Conservation (phyloP, 2,797 vertebrate species). For the Falco novaeseelandiae region DNA sequence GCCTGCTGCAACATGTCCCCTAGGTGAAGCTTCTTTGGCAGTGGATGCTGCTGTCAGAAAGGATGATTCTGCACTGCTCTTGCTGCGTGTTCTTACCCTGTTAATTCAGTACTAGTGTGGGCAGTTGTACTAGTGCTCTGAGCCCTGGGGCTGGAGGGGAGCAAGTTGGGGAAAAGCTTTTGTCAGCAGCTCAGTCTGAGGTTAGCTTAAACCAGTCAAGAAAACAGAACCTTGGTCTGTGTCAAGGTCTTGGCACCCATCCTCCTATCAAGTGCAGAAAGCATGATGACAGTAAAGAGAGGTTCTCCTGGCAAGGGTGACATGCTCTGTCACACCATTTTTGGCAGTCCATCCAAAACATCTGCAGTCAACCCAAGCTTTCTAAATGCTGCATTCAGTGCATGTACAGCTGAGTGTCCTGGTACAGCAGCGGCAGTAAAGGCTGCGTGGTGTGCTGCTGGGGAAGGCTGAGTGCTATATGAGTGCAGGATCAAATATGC, state of each 20-base stretch:
- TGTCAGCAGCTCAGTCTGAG: not conserved
- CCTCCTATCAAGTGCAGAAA: not conserved
- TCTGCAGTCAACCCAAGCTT: slow-evolving; percentile 1
- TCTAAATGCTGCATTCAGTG: slow-evolving; percentile 20
- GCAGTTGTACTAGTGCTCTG: not conserved
- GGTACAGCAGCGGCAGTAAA: not conserved
- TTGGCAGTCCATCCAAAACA: slow-evolving; percentile 28
- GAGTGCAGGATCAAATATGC: not conserved
- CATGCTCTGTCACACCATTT: not conserved
- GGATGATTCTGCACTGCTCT: not conserved
- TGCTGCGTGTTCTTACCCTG: fast-evolving
- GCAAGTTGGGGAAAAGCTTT: not conserved
- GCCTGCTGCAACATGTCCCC: fast-evolving
- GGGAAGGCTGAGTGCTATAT: not conserved
- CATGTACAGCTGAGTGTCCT: slow-evolving; percentile 10
- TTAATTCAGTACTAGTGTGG: not conserved
- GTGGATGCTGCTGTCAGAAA: not conserved
- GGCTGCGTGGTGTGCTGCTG: not conserved
- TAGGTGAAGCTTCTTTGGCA: not conserved
- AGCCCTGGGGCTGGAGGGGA: fast-evolving
- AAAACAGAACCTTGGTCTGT: not conserved
- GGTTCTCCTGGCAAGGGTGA: not conserved
- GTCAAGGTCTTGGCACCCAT: not conserved
- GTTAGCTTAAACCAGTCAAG: not conserved
- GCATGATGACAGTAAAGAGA: not conserved